phyloP scores from a whole-genome alignment of 2,113 vertebrate species.

The Scophthalmus maximus region DNA sequence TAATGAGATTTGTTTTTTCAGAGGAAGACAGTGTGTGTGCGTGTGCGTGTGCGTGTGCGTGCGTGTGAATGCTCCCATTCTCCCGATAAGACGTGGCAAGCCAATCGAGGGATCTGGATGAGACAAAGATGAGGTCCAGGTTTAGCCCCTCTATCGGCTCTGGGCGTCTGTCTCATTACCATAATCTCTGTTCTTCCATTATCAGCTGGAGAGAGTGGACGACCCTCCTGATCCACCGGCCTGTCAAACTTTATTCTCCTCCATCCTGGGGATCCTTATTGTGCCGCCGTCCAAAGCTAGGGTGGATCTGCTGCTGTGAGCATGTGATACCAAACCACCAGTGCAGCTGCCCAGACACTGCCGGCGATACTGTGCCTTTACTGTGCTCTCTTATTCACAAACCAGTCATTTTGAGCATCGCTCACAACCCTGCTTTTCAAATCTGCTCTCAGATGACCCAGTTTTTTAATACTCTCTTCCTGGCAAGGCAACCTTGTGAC shows the following conservation, averaged over 20 bases:
- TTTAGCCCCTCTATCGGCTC: slow-evolving; percentile 74
- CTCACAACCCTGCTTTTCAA: slow-evolving; percentile 18
- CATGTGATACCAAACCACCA: slow-evolving; percentile 47
- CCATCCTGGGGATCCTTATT: slow-evolving; percentile 53
- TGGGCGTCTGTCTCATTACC: slow-evolving; percentile 79
- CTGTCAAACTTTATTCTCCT: slow-evolving; percentile 79
- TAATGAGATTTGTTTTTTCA: slow-evolving; percentile 22
- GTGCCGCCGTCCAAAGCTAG: slow-evolving; percentile 43
- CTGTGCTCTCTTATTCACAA: slow-evolving; percentile 43
- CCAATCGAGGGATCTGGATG: slow-evolving; percentile 72
- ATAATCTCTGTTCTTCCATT: slow-evolving; percentile 82
- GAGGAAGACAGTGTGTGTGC: neutral
- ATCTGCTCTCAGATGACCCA: slow-evolving; percentile 39
- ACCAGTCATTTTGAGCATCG: slow-evolving; percentile 17
- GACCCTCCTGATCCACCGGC: slow-evolving; percentile 66
- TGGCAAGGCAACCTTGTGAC: no score
- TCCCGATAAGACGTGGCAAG: slow-evolving; percentile 72
- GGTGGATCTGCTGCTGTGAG: slow-evolving; percentile 39
- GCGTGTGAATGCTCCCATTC: slow-evolving; percentile 46
- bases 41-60: slow-evolving; percentile 1
- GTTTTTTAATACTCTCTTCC: slow-evolving; percentile 1
- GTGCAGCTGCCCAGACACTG: slow-evolving; percentile 31
- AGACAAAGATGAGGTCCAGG: slow-evolving; percentile 81
- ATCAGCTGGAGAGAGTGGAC: slow-evolving; percentile 69
- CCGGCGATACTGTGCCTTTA: neutral